Evolutionary conservation across 2,888 invertebrate genomes (phyloP).

Genomic region (Bellardia pandia): DNA sequence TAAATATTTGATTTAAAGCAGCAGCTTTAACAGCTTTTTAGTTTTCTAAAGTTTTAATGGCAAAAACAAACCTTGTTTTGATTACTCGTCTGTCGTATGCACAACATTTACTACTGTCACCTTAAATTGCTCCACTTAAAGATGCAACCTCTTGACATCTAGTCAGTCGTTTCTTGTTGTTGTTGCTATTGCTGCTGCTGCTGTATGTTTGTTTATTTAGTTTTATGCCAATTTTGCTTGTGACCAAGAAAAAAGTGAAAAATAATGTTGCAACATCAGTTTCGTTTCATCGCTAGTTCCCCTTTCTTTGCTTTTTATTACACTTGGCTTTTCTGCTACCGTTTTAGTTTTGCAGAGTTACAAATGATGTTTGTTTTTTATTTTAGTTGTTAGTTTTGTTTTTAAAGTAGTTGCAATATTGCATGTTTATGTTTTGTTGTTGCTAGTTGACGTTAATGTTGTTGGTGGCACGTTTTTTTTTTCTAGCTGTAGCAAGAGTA

Average conservation of each 20-base stretch:
- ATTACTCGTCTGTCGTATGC: constrained; percentile 18
- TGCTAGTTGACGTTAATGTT: not conserved
- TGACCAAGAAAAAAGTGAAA: constrained; percentile 38
- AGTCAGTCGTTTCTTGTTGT: constrained; percentile 4
- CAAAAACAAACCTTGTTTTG: constrained; percentile 40
- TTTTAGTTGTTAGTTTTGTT: constrained; percentile 5
- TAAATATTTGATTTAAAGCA: not conserved
- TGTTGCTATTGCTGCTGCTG: constrained; percentile 1
- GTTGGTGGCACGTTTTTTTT: constrained; percentile 21
- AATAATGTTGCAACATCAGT: constrained; percentile 45
- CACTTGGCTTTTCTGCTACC: not conserved
- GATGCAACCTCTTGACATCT: constrained; percentile 71
- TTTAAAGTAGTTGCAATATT: constrained; percentile 38
- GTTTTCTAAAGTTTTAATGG: not conserved
- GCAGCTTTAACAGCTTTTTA: not conserved
- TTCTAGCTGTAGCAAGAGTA: constrained; percentile 12
- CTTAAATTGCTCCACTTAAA: constrained; percentile 70
- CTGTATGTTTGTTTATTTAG: constrained; percentile 35
- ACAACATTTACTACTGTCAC: constrained; percentile 63
- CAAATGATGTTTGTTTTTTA: constrained; percentile 16
- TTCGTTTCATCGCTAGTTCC: not conserved
- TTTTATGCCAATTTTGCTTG: constrained; percentile 24
- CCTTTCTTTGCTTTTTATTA: not conserved
- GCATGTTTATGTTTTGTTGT: constrained; percentile 52
- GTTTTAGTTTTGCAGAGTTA: not conserved